phyloP scores from a whole-genome alignment of 2,797 vertebrate genomes.

The Lophura swinhoii region DNA sequence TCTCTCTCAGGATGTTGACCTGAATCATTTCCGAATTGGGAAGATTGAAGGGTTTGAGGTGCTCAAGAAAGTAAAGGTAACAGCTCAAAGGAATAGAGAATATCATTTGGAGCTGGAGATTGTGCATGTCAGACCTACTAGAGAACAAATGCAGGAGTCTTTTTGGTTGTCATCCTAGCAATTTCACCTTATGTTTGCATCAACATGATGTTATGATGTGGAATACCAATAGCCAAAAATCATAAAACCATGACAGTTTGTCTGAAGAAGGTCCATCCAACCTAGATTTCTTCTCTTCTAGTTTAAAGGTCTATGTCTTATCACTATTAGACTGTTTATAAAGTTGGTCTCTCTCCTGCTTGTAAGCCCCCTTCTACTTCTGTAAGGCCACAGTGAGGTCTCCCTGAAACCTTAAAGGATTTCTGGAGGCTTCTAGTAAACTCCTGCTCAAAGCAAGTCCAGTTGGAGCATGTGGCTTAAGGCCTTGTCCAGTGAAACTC shows the following conservation, averaged over 20 bases:
- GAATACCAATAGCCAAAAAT: no score
- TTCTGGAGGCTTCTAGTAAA: background rate
- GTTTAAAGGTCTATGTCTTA: no score
- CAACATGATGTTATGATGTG: no score
- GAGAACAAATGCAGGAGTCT: background rate
- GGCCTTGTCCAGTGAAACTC: background rate
- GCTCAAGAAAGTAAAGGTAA: conserved; percentile 94
- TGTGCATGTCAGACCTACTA: background rate
- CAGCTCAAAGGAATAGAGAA: background rate
- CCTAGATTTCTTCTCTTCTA: no score
- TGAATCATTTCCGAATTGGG: conserved; percentile 97
- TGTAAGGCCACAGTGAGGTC: no score
- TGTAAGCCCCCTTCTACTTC: no score
- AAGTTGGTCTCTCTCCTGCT: no score
- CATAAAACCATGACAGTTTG: background rate
- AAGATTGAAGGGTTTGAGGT: conserved; percentile 98
- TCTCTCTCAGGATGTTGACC: conserved; percentile 91
- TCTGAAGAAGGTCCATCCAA: background rate
- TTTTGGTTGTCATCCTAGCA: background rate
- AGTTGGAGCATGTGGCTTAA: background rate
- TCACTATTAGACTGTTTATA: no score
- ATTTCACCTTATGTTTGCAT: background rate
- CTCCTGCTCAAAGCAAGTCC: background rate
- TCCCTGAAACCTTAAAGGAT: background rate
- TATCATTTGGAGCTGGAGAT: background rate